Evolutionary conservation across 2,113 vertebrate species (phyloP), one percentile per base, ranked within the genome.

Genomic region (Origma solitaria): DNA sequence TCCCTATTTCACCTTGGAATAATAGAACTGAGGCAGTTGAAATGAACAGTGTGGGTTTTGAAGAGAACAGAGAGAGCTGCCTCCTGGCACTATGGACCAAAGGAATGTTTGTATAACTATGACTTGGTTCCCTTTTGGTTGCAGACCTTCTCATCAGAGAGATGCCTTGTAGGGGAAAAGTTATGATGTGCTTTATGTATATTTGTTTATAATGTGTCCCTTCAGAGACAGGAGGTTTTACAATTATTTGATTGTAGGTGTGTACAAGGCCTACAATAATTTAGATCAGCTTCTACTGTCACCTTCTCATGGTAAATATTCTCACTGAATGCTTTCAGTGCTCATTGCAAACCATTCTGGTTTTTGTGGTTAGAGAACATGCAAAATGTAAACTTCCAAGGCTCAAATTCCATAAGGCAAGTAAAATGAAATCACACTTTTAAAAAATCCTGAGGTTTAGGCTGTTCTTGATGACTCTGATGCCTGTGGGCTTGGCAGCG

Each of bases 401-500:
- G 15, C 31, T 76, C 47, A 60, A 27, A 66, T 93, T 83, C 75
- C 23, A 11, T 50, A 56, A 81, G 35, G 38, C 37, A 78, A 71
- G 40, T 47, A 73, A 83, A 73, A 94, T 49, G 56, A 69, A 90
- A 66, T 72, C 30, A 24, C 24, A 15, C 10, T 66, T 75, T 1
- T 2, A 69, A 94, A 81, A 64, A 88, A 33, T 79, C 56, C 79
- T 72, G 70, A 42, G 14, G 33, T 87, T 91, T 76, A 85, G 91
- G 75, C 81, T 94, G 78, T 82, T 83, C 62, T 77, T 70, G 37
- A 44, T 89, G 87, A 58, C 62, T 92, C 30, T 65, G 65, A 72
- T 94, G 82, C 92, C 92, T 77, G 87, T 90, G 71, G 75, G 85
- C 87, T 94, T 93, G 92, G 90, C 90, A 95, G 38, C 3, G 5